phyloP scores from a whole-genome alignment of 2,113 vertebrate genomes.

The Coryphaenoides rupestris region DNA sequence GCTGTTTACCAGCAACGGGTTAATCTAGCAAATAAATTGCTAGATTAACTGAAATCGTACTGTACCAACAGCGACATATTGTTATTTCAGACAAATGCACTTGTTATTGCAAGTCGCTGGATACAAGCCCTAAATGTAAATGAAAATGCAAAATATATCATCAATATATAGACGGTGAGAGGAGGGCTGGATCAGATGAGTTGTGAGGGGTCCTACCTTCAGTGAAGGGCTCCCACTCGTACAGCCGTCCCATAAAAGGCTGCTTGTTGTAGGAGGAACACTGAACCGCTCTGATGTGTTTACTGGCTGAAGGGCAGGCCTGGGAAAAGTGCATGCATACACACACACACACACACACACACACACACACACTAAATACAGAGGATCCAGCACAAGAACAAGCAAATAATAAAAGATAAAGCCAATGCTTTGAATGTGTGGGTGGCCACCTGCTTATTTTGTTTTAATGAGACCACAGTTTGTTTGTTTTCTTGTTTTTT shows the following conservation, averaged over 20 bases:
- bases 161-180: too few relatives aligned
- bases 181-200: too few relatives aligned
- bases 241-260: constrained; percentile 93
- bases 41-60: too few relatives aligned
- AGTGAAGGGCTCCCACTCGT: constrained; percentile 94
- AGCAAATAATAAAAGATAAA: neutral
- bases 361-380: constrained; percentile 3
- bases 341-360: constrained; percentile 19
- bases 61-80: too few relatives aligned
- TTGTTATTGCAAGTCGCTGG: too few relatives aligned
- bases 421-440: neutral
- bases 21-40: too few relatives aligned
- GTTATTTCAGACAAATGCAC: too few relatives aligned
- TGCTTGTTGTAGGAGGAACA: constrained; percentile 92
- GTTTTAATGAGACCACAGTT: constrained; percentile 17
- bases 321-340: constrained; percentile 55
- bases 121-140: too few relatives aligned
- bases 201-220: constrained; percentile 77
- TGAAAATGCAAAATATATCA: too few relatives aligned
- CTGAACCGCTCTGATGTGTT: constrained; percentile 84
- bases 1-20: too few relatives aligned
- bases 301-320: constrained; percentile 84
- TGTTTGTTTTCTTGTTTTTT: too few relatives aligned
- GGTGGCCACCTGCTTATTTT: neutral
- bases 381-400: neutral